Conservation (phyloP, 2,113 vertebrate genomes). For the Numida meleagris region DNA sequence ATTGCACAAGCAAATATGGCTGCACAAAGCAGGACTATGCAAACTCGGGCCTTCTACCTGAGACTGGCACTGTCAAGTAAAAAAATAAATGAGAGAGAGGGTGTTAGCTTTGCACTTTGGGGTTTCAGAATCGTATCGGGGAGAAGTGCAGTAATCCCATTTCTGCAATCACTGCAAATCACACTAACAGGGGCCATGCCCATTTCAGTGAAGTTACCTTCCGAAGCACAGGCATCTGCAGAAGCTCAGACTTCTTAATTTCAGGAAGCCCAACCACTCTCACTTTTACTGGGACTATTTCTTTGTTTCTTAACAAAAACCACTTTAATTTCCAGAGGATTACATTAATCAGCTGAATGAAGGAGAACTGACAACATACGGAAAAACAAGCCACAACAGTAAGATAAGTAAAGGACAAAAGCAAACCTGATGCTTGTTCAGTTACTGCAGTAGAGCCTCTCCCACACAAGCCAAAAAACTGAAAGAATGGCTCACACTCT, state of each 20-base stretch:
- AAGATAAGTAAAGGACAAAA: background rate
- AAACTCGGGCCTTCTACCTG: background rate
- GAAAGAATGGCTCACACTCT: background rate
- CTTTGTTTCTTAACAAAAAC: background rate
- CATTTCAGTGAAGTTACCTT: background rate
- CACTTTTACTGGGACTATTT: background rate
- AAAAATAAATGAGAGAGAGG: background rate
- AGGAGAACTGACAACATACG: background rate
- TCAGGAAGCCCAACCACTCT: background rate
- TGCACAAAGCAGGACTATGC: background rate
- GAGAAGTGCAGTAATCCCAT: background rate
- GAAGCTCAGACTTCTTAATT: background rate
- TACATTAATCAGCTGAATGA: background rate
- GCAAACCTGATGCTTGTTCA: background rate
- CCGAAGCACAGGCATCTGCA: background rate
- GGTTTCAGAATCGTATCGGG: background rate
- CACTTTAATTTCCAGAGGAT: background rate
- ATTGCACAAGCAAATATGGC: background rate
- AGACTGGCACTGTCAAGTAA: background rate
- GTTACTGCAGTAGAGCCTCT: accelerated
- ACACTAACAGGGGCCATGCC: accelerated
- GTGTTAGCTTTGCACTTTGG: background rate
- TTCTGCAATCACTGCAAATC: background rate
- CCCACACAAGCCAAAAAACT: accelerated
- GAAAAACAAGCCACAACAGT: background rate